A percentile compares a stretch with the other conserved stretches of the same genome.
phyloP scores from a whole-genome alignment of 2,797 vertebrate genomes.

The Taenioides sp. region DNA sequence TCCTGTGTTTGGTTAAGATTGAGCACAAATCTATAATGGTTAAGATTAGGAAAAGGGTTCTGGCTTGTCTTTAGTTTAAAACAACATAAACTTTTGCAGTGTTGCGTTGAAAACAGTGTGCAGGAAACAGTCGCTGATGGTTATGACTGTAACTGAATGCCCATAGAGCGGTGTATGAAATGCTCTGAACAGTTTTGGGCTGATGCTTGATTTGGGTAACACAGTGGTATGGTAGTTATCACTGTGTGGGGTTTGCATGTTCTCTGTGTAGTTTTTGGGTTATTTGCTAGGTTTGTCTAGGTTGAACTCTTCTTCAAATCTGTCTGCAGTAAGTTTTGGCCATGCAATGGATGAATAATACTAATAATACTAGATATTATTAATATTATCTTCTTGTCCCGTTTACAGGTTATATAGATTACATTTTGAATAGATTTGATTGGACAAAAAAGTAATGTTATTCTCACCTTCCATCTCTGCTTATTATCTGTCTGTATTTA shows the following conservation, averaged over 20 bases:
- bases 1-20: too few relatives aligned
- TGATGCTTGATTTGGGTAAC: too few relatives aligned
- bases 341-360: not conserved
- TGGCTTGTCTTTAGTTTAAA: too few relatives aligned
- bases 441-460: not conserved
- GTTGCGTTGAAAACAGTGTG: too few relatives aligned
- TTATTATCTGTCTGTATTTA: slow-evolving; percentile 6
- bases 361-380: too few relatives aligned
- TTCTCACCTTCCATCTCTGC: not conserved
- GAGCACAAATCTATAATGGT: too few relatives aligned
- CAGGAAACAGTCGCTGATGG: not conserved
- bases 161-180: not conserved
- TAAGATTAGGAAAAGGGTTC: too few relatives aligned
- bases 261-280: not conserved
- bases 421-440: not conserved
- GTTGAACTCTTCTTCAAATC: not conserved
- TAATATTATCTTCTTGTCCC: not conserved
- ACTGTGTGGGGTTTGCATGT: not conserved
- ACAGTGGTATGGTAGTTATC: not conserved
- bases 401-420: not conserved
- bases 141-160: not conserved
- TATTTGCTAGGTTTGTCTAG: not conserved
- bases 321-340: not conserved
- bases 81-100: too few relatives aligned
- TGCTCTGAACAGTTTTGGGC: not conserved